Base-by-base conservation (phyloP, 35 echinoderm and acorn worm species). In the Ptychodera flava region DNA sequence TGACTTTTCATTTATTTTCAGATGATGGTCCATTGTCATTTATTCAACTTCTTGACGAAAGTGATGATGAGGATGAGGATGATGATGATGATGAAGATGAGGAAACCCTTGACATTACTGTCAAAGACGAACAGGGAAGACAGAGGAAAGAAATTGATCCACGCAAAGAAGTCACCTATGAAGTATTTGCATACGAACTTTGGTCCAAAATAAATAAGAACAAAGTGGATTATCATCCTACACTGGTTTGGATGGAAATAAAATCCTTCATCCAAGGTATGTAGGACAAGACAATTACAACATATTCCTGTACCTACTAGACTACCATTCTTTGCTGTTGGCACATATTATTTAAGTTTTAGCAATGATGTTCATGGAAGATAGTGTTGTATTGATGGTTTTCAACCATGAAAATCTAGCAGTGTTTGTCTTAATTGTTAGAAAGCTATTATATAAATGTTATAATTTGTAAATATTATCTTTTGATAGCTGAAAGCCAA, bases 211-310 rank as follows among this genome's bases (percentile, higher is more conserved):
- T 86, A 31, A 91, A 91, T 38, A 90, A 90, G 79, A 86, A 86
- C 16, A 64, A 64, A 64, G 45, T 64, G 6, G 0, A 28, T 0
- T 91, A 86, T 76, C 89, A 91, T 64, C 84, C 89, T 16, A 91
- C 89, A 0, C 64, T 91, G 78, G 84, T 91, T 0, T 91, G 84
- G 89, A 91, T 91, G 89, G 89, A 91, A 35, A 91, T 91, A 29
- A 82, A 30, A 22, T 91, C 89, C 1, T 91, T 91, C 79, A 86
- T 91, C 28, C 85, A 91, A 35, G 89, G 89, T 86, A 82, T 29
- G 76, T 28, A 28, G n/a, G n/a, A n/a, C n/a, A n/a, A n/a, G n/a
- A n/a, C n/a, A n/a, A n/a, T n/a, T n/a, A n/a, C n/a, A n/a, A n/a
- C n/a, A n/a, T n/a, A n/a, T n/a, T n/a, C n/a, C n/a, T n/a, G n/a